Evolutionary conservation across 2,113 vertebrate genomes (phyloP).

Genomic region (Pampusana beccarii): DNA sequence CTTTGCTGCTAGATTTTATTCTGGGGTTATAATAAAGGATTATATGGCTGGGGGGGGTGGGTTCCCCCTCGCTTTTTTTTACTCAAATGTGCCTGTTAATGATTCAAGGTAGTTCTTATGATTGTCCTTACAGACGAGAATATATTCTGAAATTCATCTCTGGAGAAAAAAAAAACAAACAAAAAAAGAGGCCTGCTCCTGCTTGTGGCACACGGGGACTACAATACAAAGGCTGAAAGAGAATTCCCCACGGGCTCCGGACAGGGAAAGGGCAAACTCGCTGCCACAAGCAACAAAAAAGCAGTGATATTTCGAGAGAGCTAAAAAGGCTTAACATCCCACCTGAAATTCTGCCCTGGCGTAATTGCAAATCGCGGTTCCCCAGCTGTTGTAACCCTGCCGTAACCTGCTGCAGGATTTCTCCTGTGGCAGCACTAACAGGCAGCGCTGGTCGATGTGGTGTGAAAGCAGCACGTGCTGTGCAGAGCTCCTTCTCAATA

Average conservation of each 20-base stretch:
- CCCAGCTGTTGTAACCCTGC: background rate
- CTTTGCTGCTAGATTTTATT: slow-evolving; percentile 9
- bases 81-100: background rate
- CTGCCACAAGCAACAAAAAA: background rate
- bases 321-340: background rate
- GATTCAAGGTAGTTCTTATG: background rate
- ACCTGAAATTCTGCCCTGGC: background rate
- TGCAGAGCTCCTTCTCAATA: background rate
- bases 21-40: background rate
- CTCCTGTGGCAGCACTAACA: background rate
- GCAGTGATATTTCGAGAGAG: background rate
- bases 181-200: background rate
- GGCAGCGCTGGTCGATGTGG: background rate
- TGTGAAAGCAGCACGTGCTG: background rate
- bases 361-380: background rate
- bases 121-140: background rate
- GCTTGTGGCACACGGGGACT: background rate
- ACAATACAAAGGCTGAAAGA: rapidly evolving
- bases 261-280: background rate
- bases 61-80: background rate
- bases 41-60: rapidly evolving
- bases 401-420: background rate
- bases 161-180: background rate
- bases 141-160: background rate
- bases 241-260: rapidly evolving